Percentiles rank a stretch among this genome's conserved stretches.
Evolutionary conservation across 37 sponge, comb jelly and placozoan species (phyloP).

Genomic region (Chondrilla cf. caribensis): DNA sequence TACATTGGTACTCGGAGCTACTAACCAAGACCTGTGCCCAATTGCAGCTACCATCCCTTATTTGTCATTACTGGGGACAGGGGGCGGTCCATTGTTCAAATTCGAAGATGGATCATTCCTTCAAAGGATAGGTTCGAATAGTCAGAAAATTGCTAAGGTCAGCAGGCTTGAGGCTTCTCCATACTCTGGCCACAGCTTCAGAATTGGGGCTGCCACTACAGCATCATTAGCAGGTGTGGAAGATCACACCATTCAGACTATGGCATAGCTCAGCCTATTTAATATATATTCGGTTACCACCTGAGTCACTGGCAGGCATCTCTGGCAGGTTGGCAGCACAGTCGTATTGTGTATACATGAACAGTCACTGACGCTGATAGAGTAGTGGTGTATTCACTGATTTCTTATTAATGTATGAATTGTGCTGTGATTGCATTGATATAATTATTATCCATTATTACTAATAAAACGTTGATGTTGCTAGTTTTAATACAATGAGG

Average conservation of each 20-base stretch:
- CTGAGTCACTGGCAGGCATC: neutral
- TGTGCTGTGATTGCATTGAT: too few relatives aligned
- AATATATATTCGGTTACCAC: neutral
- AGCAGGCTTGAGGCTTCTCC: neutral
- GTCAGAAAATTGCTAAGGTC: neutral
- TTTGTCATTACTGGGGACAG: neutral
- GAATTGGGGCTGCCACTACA: conserved; percentile 13
- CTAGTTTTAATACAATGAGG: too few relatives aligned
- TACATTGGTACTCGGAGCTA: neutral
- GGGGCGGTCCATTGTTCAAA: neutral
- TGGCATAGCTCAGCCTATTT: neutral
- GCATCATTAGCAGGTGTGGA: neutral
- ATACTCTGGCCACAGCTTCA: conserved; percentile 13
- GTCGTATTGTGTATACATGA: neutral
- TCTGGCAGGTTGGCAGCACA: neutral
- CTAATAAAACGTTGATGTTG: too few relatives aligned
- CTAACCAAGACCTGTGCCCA: neutral
- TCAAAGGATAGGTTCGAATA: too few relatives aligned
- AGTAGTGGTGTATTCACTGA: too few relatives aligned
- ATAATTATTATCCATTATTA: too few relatives aligned
- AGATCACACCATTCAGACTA: neutral
- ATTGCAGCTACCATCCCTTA: neutral
- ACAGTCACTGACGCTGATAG: neutral
- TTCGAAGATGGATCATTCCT: neutral
- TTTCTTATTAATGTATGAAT: too few relatives aligned